These are phyloP conservation scores for Toxostoma redivivum DNA, from an alignment of 2,113 vertebrate species.

Conservation along the genomic window DNA sequence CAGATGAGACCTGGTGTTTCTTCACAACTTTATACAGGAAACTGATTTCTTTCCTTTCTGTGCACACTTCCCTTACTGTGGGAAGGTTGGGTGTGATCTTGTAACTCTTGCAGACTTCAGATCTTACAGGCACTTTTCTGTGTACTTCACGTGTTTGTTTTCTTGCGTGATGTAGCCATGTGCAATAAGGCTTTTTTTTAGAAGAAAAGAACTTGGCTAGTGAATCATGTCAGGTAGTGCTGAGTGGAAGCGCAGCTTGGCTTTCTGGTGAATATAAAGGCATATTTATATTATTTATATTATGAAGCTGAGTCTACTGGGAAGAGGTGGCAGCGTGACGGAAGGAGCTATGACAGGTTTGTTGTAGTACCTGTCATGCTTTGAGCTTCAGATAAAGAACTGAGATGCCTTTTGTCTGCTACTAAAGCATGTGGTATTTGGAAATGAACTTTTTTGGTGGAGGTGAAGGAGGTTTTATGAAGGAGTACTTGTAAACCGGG, in stretches of 20 bases:
- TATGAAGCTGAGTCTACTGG: not conserved
- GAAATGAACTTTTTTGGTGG: not conserved
- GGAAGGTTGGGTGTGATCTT: not conserved
- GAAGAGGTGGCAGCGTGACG: not conserved
- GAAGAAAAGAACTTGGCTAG: not conserved
- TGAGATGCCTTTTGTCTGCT: not conserved
- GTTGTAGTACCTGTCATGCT: not conserved
- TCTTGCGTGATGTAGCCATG: not conserved
- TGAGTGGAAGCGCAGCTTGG: not conserved
- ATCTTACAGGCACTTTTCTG: not conserved
- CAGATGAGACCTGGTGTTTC: not conserved
- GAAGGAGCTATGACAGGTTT: not conserved
- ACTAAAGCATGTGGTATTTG: not conserved
- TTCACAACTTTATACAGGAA: not conserved
- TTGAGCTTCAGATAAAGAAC: not conserved
- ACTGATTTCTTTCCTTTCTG: not conserved
- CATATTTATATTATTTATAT: not conserved
- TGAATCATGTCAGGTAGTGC: not conserved
- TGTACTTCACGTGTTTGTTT: not conserved
- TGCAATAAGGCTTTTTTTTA: not conserved
- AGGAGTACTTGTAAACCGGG: not conserved
- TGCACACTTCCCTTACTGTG: not conserved
- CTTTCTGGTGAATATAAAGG: not conserved
- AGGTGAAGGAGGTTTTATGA: not conserved
- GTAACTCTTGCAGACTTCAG: not conserved